Conservation (phyloP, 2,113 vertebrate species). For the Eurypyga helias region DNA sequence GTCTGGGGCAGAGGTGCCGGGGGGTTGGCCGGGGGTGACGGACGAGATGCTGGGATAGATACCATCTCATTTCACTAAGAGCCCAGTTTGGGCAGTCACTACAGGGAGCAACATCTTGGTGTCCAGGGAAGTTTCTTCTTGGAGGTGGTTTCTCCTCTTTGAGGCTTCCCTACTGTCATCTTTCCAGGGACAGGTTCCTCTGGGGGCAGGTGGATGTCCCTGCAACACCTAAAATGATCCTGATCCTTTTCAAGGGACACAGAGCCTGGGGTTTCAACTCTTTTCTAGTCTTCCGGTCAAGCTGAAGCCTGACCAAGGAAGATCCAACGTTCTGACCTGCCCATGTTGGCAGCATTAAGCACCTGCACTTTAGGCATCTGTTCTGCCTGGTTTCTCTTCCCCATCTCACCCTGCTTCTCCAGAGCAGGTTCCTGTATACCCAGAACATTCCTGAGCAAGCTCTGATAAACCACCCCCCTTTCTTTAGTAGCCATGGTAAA, state of each 20-base stretch:
- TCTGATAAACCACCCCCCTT: neutral
- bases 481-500: neutral
- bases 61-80: neutral
- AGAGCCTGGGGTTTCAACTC: conserved; percentile 21
- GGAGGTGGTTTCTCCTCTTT: neutral
- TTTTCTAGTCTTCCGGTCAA: conserved; percentile 63
- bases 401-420: neutral
- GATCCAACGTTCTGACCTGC: conserved; percentile 28
- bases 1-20: neutral
- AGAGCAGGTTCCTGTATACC: neutral
- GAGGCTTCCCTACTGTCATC: neutral
- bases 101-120: neutral
- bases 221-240: neutral
- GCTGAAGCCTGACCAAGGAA: conserved; percentile 51
- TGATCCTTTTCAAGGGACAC: neutral
- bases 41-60: neutral
- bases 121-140: neutral
- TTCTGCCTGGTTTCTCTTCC: conserved; percentile 8
- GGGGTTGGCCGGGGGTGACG: neutral
- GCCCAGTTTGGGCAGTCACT: neutral
- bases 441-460: neutral
- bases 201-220: neutral
- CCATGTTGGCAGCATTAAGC: conserved; percentile 28
- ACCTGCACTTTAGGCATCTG: conserved; percentile 68
- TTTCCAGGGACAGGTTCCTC: neutral